Evolutionary conservation across 2,797 vertebrate genomes (phyloP).

Genomic region (Rhinoraja longicauda): DNA sequence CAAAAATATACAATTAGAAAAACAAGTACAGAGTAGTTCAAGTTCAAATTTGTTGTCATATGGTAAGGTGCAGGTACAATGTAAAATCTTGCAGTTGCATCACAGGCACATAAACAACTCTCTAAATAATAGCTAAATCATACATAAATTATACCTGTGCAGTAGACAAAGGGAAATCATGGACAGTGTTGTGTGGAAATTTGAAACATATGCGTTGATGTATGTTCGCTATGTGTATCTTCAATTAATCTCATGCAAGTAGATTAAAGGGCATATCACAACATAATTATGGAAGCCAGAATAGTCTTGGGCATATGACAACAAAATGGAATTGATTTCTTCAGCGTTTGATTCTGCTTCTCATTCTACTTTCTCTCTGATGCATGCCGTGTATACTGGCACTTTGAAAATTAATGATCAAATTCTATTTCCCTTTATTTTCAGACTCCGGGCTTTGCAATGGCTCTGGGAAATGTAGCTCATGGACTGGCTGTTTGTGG

Average conservation of each 20-base stretch:
- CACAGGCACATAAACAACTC: no score
- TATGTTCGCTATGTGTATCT: background rate
- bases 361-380: background rate
- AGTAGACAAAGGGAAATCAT: background rate
- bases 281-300: background rate
- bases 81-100: no score
- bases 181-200: background rate
- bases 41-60: no score
- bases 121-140: no score
- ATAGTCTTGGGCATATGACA: background rate
- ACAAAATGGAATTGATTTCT: background rate
- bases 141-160: no score
- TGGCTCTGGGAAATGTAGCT: conserved; percentile 75
- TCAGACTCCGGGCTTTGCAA: conserved; percentile 80
- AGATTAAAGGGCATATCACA: background rate
- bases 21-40: no score
- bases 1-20: no score
- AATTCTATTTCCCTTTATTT: conserved; percentile 42
- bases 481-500: conserved; percentile 77
- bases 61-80: no score
- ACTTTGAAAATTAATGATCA: background rate
- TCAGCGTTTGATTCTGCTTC: background rate
- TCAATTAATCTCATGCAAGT: background rate
- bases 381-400: background rate
- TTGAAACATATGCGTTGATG: background rate